phyloP scores from a whole-genome alignment of 2,113 vertebrate species.

The Bambusicola thoracicus region DNA sequence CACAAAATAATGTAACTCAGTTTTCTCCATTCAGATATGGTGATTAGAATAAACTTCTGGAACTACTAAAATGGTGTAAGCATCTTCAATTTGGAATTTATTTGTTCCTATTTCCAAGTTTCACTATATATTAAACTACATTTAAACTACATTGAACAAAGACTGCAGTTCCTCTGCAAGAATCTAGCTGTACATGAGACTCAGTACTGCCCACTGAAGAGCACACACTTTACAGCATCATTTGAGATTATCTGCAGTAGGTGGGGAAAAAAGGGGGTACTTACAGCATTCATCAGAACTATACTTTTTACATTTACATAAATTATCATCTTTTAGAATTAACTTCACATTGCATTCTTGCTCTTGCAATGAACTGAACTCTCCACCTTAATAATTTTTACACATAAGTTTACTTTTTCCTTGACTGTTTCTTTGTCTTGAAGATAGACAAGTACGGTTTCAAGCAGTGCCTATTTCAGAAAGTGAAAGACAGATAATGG shows the following conservation, averaged over 20 bases:
- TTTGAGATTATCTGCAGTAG: neutral
- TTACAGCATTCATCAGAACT: neutral
- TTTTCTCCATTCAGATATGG: neutral
- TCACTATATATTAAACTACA: neutral
- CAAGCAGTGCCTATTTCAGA: neutral
- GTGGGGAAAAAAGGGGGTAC: neutral
- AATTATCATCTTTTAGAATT: neutral
- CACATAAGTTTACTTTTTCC: neutral
- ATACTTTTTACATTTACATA: too few species aligned
- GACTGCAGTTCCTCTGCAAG: neutral
- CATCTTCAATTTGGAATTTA: neutral
- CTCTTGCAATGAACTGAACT: neutral
- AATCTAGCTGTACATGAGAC: neutral
- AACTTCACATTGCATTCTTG: neutral
- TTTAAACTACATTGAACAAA: neutral
- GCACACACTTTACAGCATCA: neutral
- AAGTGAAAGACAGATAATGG: neutral
- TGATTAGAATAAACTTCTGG: neutral
- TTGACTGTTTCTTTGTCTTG: neutral
- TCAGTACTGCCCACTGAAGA: neutral
- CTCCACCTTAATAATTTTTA: neutral
- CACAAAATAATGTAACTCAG: accelerated
- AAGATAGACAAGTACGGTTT: neutral
- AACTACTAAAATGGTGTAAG: neutral
- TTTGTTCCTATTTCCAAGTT: neutral